Conservation (phyloP, 2,113 vertebrate species). For the Malaclemys terrapin region DNA sequence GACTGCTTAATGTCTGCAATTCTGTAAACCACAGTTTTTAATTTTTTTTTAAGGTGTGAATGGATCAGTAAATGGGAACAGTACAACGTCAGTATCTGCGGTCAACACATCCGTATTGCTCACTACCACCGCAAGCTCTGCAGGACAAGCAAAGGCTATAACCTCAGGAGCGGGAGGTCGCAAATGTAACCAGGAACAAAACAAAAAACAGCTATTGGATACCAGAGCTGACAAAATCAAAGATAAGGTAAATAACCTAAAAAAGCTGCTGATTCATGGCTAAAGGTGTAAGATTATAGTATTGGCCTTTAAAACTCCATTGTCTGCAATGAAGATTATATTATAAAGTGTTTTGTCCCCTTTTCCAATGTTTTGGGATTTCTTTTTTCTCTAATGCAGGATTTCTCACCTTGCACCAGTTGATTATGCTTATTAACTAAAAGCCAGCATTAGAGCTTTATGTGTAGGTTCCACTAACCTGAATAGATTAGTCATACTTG, state of each 20-base stretch:
- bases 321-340: neutral
- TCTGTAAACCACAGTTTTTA: neutral
- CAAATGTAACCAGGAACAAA: constrained; percentile 83
- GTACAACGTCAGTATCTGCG: constrained; percentile 79
- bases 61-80: constrained; percentile 87
- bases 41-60: constrained; percentile 82
- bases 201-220: constrained; percentile 79
- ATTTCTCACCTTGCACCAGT: neutral
- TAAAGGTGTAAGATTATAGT: neutral
- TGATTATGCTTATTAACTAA: neutral
- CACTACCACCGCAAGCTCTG: constrained; percentile 77
- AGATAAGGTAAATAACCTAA: constrained; percentile 86
- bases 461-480: neutral
- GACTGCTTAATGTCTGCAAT: neutral
- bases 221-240: constrained; percentile 84
- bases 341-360: neutral
- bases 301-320: neutral
- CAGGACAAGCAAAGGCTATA: constrained; percentile 79
- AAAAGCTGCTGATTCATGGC: neutral
- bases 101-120: constrained; percentile 82
- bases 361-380: neutral
- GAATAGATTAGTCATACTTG: neutral
- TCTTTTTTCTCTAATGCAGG: neutral
- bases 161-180: constrained; percentile 80
- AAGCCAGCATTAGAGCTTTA: neutral